phyloP scores from a whole-genome alignment of 1,140 invertebrate genomes.

The Oncopeltus fasciatus region DNA sequence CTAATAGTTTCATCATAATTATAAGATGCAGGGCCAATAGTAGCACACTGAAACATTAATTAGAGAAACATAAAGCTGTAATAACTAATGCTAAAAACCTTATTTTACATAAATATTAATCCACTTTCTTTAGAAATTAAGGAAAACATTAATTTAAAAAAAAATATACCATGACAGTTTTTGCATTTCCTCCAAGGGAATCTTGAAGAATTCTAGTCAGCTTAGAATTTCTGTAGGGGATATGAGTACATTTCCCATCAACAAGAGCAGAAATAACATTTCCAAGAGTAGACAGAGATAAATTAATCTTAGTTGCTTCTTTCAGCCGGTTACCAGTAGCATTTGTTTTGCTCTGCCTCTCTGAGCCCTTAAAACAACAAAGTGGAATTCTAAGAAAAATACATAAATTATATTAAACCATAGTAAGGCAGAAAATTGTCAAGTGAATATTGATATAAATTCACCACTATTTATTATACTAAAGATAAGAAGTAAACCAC shows the following conservation, averaged over 20 bases:
- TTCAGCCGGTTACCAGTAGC: constrained; percentile 74
- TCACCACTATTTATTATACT: too few relatives aligned
- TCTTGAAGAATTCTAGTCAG: constrained; percentile 84
- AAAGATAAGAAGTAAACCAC: too few relatives aligned
- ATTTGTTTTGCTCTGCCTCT: constrained; percentile 83
- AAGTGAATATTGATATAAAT: too few relatives aligned
- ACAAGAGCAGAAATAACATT: constrained; percentile 92
- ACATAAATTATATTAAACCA: too few relatives aligned
- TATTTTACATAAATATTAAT: too few relatives aligned
- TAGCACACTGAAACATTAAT: constrained; percentile 74
- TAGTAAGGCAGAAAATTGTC: too few relatives aligned
- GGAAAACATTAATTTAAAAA: too few relatives aligned
- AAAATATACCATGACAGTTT: constrained; percentile 76
- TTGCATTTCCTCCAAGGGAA: constrained; percentile 89
- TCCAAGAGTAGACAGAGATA: constrained; percentile 81
- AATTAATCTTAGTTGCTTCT: constrained; percentile 91
- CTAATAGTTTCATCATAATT: constrained; percentile 98
- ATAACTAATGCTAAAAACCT: too few relatives aligned
- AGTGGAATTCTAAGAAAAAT: too few relatives aligned
- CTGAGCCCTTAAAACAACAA: constrained; percentile 48
- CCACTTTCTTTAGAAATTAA: too few relatives aligned
- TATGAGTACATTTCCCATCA: constrained; percentile 84
- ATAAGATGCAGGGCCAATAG: constrained; percentile 85
- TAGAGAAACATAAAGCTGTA: too few relatives aligned
- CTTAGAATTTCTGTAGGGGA: constrained; percentile 91